phyloP scores from a whole-genome alignment of 2,888 invertebrate genomes.

The Cataglyphis albicans region DNA sequence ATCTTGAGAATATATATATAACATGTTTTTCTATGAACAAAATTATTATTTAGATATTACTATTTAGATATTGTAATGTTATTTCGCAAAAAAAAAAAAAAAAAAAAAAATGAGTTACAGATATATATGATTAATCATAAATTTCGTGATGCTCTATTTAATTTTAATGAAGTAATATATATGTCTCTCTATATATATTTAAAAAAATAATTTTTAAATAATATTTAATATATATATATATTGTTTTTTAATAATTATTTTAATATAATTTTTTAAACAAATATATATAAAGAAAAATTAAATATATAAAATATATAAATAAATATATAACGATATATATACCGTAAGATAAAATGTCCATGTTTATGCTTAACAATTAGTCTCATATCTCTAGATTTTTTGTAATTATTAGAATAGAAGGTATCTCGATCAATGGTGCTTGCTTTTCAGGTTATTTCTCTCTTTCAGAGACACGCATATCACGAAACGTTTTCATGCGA shows the following conservation, averaged over 20 bases:
- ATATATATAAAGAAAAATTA: not conserved
- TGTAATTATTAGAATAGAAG: not conserved
- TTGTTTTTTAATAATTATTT: not conserved
- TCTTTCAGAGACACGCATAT: slow-evolving; percentile 18
- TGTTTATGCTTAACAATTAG: not conserved
- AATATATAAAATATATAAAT: not conserved
- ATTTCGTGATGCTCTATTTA: not conserved
- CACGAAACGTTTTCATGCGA: slow-evolving; percentile 17
- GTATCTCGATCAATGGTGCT: not conserved
- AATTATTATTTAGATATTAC: not conserved
- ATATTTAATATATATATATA: not conserved
- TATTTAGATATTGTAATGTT: not conserved
- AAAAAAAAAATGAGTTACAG: not conserved
- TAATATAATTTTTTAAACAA: too few species aligned
- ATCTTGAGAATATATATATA: not conserved
- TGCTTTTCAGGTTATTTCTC: not conserved
- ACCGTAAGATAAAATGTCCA: not conserved
- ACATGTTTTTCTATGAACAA: not conserved
- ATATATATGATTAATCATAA: not conserved
- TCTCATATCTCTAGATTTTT: not conserved
- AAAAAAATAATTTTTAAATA: not conserved
- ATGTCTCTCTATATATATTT: not conserved
- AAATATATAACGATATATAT: not conserved
- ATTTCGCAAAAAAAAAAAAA: not conserved
- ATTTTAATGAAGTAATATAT: too few species aligned